Base-by-base conservation (phyloP, 2,888 invertebrate genomes). In the Epsilonema sp. region DNA sequence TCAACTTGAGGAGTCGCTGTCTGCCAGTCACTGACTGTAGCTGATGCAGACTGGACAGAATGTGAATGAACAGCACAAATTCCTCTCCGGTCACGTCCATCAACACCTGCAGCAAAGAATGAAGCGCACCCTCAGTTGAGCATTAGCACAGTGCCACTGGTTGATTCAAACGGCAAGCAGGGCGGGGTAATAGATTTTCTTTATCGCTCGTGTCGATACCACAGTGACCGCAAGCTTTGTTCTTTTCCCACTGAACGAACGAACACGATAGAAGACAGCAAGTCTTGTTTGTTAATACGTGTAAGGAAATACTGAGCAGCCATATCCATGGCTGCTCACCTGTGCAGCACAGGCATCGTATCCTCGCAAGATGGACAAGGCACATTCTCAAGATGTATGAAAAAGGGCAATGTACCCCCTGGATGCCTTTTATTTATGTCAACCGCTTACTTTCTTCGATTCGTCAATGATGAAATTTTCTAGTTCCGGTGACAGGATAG, bases 51-150 rank as follows among this genome's bases (percentile, higher is more conserved):
- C 78, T 76, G 25, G 79, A 77, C 56, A 92, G 70, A 54, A 87
- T 75, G 42, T 79, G 79, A 80, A 92, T 83, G 49, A 90, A 77
- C 51, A 78, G 75, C 57, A 83, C 78, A 70, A 90, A 89, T 69
- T 92, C 90, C 56, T 84, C 83, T 26, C 84, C 83, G 16, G 80
- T 82, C 25, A 85, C 81, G 73, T 85, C 84, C 48, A 64, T 58
- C 49, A 71, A 53, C 25, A 67, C 63, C 66, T 68, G 49, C 2
- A 50, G 45, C 43, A 44, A 40, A 47, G 4, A 5, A 24, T n/a
- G 2, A 46, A 51, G 23, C n/a, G 43, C 13, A 16, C 16, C 31
- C 31, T 31, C n/a, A n/a, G n/a, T n/a, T n/a, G n/a, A n/a, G n/a
- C n/a, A n/a, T n/a, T n/a, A 8, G 13, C 25, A 42, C 19, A 16